Evolutionary conservation across 2,888 invertebrate genomes (phyloP).

Genomic region (Amiota communis): DNA sequence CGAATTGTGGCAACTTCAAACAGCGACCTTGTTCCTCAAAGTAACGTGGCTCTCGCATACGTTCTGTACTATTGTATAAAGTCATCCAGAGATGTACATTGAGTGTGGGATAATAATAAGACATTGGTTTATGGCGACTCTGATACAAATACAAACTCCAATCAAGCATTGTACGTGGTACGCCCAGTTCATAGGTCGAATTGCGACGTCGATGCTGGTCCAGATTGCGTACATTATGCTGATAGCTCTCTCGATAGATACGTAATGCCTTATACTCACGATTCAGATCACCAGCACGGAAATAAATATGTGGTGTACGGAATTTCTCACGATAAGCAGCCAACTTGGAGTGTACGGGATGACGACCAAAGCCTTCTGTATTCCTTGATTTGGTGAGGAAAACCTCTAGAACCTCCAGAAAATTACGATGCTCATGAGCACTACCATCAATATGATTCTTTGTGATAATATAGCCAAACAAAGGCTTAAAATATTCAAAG

Average conservation of each 20-base stretch:
- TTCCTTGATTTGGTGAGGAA: constrained; percentile 54
- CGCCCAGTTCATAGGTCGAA: constrained; percentile 62
- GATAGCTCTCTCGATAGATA: constrained; percentile 67
- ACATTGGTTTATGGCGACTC: constrained; percentile 70
- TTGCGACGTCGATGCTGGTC: constrained; percentile 60
- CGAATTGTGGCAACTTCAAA: constrained; percentile 65
- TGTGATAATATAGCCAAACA: constrained; percentile 68
- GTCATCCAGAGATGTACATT: constrained; percentile 70
- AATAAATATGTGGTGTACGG: constrained; percentile 57
- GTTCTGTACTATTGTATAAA: constrained; percentile 64
- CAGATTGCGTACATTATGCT: constrained; percentile 66
- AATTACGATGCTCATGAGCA: constrained; percentile 58
- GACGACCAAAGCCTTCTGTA: constrained; percentile 48
- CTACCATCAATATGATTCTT: constrained; percentile 55
- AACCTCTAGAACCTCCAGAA: constrained; percentile 55
- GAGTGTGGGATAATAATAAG: constrained; percentile 68
- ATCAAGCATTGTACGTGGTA: constrained; percentile 64
- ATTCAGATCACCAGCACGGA: constrained; percentile 59
- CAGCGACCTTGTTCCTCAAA: constrained; percentile 65
- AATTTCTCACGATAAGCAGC: constrained; percentile 59
- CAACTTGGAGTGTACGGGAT: constrained; percentile 55
- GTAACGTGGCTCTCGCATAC: constrained; percentile 58
- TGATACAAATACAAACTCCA: constrained; percentile 69
- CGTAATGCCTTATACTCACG: constrained; percentile 59
- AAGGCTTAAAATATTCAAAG: constrained; percentile 68